A percentile compares a stretch with the other conserved stretches of the same genome.
These are phyloP conservation scores for Cantharis flavilabris DNA, from an alignment of 2,888 invertebrate genomes.

Conservation along the genomic window DNA sequence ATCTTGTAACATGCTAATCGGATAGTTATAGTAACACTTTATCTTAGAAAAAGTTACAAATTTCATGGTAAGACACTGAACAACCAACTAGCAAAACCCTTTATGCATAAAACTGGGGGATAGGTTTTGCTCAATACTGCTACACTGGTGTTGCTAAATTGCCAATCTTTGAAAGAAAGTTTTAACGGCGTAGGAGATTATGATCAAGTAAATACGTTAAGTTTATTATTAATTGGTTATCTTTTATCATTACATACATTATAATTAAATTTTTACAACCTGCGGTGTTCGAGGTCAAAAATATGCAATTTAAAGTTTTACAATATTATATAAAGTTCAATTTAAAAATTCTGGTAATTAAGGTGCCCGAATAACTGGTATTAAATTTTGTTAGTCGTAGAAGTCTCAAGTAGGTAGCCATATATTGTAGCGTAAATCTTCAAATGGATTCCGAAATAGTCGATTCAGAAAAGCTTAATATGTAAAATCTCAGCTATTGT, in stretches of 20 bases:
- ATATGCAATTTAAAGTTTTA: too few species aligned
- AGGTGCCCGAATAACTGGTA: too few species aligned
- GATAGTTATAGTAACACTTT: neutral
- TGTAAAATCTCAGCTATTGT: neutral
- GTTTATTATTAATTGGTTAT: neutral
- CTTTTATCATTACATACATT: neutral
- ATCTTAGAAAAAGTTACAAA: neutral
- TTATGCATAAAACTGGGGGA: neutral
- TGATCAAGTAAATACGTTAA: neutral
- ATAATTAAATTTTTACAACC: too few species aligned
- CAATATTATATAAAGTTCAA: too few species aligned
- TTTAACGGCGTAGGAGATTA: neutral
- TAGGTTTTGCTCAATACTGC: neutral
- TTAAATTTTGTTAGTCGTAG: too few species aligned
- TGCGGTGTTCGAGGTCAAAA: too few species aligned
- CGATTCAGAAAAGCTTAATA: neutral
- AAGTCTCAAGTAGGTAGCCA: too few species aligned
- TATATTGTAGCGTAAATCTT: neutral
- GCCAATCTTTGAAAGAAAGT: neutral
- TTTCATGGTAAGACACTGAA: neutral
- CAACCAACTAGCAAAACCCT: neutral
- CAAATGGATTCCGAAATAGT: neutral
- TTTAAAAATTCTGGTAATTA: too few species aligned
- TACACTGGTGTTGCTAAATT: neutral
- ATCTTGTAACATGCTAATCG: neutral